A percentile compares a stretch with the other conserved stretches of the same genome.
phyloP scores from a whole-genome alignment of 1,140 invertebrate genomes.

The Apis laboriosa region DNA sequence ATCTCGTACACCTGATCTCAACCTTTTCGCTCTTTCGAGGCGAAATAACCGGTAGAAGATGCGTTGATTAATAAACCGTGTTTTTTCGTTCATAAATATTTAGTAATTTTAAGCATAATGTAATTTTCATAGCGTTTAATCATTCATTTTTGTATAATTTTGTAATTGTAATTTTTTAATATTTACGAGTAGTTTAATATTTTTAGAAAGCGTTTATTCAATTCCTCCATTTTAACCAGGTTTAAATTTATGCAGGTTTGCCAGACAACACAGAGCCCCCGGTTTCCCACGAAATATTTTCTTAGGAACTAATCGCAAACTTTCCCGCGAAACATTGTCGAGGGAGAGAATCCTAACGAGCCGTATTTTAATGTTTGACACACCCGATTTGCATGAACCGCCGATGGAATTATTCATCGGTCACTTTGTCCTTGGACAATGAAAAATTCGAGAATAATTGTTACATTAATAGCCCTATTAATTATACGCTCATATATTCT shows the following conservation, averaged over 20 bases:
- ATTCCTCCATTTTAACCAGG: background rate
- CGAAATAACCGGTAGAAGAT: constrained; percentile 16
- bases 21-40: background rate
- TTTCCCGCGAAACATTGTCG: background rate
- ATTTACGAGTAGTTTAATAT: no score
- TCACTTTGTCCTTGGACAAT: background rate
- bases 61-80: constrained; percentile 41
- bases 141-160: no score
- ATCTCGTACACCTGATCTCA: no score
- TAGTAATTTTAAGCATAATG: no score
- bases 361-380: constrained; percentile 26
- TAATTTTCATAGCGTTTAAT: no score
- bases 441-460: constrained; percentile 5
- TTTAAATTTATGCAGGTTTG: background rate
- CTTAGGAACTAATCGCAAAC: constrained; percentile 7
- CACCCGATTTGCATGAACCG: constrained; percentile 26
- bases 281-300: background rate
- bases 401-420: constrained; percentile 30
- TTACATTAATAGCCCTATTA: no score
- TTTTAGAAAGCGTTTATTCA: background rate
- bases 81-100: background rate
- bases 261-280: background rate
- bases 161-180: no score
- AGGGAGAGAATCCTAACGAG: background rate
- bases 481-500: no score